These are phyloP conservation scores for Eucera pruinosa DNA, from an alignment of 2,888 invertebrate species.

Conservation along the genomic window DNA sequence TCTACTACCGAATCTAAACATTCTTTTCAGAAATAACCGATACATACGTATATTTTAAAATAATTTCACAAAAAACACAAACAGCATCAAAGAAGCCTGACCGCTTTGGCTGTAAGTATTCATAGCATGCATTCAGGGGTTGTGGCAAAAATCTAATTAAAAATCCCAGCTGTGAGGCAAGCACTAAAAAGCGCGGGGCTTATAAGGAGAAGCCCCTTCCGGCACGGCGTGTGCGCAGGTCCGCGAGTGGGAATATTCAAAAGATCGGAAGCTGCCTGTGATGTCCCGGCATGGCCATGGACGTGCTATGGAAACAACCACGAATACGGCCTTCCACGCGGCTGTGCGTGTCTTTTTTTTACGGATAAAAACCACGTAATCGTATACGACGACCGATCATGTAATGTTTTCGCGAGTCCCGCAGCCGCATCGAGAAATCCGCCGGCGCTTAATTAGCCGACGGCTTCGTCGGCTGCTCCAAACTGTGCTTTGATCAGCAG, in stretches of 20 bases:
- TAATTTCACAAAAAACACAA: too few species aligned
- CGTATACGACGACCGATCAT: constrained; percentile 76
- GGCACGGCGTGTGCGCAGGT: constrained; percentile 35
- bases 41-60: too few species aligned
- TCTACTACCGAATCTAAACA: too few species aligned
- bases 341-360: constrained; percentile 50
- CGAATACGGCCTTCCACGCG: constrained; percentile 56
- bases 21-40: too few species aligned
- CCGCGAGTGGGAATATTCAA: constrained; percentile 66
- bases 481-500: constrained; percentile 68
- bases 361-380: constrained; percentile 73
- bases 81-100: too few species aligned
- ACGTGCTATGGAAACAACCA: constrained; percentile 62
- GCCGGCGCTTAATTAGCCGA: constrained; percentile 71
- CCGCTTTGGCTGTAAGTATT: too few species aligned
- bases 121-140: not conserved
- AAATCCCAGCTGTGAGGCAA: constrained; percentile 30
- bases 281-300: constrained; percentile 73
- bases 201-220: constrained; percentile 63
- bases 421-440: constrained; percentile 66
- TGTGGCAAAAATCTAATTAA: constrained; percentile 56
- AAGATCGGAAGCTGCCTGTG: constrained; percentile 74
- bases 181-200: constrained; percentile 52
- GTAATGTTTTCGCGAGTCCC: constrained; percentile 72
- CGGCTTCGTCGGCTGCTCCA: constrained; percentile 64